Conservation (phyloP, 2,797 vertebrate species). For the Diglossa cyanea region DNA sequence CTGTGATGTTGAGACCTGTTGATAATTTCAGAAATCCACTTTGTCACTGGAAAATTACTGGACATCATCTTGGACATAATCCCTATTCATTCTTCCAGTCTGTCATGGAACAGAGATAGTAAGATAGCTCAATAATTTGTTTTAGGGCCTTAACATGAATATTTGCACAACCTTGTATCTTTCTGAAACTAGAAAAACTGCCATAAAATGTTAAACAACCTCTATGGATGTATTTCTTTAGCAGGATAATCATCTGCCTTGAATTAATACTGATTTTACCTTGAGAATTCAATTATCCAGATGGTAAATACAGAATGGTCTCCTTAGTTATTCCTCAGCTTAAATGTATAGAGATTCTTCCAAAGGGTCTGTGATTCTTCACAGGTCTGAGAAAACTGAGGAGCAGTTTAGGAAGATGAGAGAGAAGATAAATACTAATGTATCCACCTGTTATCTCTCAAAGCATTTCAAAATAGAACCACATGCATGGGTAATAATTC, state of each 20-base stretch:
- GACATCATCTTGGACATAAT: not conserved
- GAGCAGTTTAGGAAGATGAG: not conserved
- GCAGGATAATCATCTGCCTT: not conserved
- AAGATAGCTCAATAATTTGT: not conserved
- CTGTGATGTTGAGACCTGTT: not conserved
- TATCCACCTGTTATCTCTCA: not conserved
- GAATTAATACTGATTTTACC: not conserved
- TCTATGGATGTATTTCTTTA: not conserved
- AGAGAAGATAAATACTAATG: not conserved
- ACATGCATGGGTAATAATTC: not conserved
- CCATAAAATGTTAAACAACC: not conserved
- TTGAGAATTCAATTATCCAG: not conserved
- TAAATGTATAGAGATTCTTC: not conserved
- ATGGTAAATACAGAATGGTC: not conserved
- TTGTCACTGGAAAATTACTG: not conserved
- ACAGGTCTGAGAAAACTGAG: not conserved
- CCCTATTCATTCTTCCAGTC: not conserved
- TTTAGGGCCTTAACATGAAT: not conserved
- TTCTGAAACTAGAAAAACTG: not conserved
- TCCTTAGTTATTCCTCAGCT: not conserved
- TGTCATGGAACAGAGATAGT: not conserved
- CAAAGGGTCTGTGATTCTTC: not conserved
- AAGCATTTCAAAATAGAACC: not conserved
- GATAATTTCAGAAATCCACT: not conserved
- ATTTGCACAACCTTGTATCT: not conserved